Evolutionary conservation across 2,888 invertebrate genomes (phyloP).

Genomic region (Chorisops tibialis): DNA sequence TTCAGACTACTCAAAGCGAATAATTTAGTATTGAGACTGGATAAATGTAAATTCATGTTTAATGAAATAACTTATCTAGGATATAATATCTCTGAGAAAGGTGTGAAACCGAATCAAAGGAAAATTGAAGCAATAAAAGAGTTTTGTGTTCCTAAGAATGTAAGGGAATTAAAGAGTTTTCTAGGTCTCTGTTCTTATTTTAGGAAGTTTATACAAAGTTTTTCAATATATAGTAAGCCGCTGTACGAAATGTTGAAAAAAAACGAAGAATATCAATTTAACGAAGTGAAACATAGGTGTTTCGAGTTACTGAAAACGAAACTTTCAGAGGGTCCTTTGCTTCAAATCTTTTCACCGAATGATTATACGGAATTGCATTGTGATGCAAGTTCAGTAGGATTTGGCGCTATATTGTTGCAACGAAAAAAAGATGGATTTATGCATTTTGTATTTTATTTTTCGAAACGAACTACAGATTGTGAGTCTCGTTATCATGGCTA

Average conservation of each 20-base stretch:
- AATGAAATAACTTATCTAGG: not conserved
- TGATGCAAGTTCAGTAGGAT: slow-evolving; percentile 37
- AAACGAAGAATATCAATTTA: slow-evolving; percentile 29
- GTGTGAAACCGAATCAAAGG: not conserved
- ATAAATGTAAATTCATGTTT: too few species aligned
- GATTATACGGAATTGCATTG: not conserved
- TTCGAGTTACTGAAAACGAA: slow-evolving; percentile 17
- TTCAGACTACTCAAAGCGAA: not conserved
- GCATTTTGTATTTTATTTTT: slow-evolving; percentile 40
- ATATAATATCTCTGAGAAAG: not conserved
- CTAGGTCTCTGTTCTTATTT: slow-evolving; percentile 20
- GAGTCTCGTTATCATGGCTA: slow-evolving; percentile 40
- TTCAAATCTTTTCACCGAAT: not conserved
- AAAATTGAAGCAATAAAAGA: not conserved
- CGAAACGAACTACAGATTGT: slow-evolving; percentile 36
- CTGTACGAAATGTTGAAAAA: slow-evolving; percentile 36
- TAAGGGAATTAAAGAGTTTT: not conserved
- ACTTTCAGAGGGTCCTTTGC: not conserved
- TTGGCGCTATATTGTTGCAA: slow-evolving; percentile 39
- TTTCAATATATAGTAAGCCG: slow-evolving; percentile 36
- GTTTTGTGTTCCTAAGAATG: not conserved
- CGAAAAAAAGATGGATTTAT: slow-evolving; percentile 33
- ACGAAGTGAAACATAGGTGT: slow-evolving; percentile 17
- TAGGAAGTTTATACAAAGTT: slow-evolving; percentile 31
- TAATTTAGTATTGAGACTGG: too few species aligned